Evolutionary conservation across 2,113 vertebrate species (phyloP), one percentile per base, ranked within the genome.

Genomic region (Ibidorhyncha struthersii): DNA sequence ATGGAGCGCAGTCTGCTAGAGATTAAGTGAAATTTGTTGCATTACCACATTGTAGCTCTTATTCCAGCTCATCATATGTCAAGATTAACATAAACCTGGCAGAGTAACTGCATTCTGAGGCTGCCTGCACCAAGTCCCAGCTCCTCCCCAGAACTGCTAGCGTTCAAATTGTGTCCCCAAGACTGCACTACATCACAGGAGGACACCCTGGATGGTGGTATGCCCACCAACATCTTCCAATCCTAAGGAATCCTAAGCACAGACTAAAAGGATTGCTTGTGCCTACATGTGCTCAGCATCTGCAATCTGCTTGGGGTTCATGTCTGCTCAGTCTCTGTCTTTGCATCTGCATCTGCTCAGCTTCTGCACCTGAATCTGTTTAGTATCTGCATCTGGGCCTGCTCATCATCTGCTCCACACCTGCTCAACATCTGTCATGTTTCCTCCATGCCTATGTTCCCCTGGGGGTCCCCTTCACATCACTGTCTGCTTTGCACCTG

Each of bases 1-100:
- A 94, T 82, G 89, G 92, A 90, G 76, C 27, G 56, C 83, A 90
- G 59, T 92, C 89, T 96, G 96, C 58, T 82, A 73, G 41, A 96
- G 89, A 94, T 96, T 72, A 90, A 94, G 80, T 73, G 80, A 94
- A 92, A 86, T 93, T 87, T 76, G 65, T 89, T 96, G 83, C 86
- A 80, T 90, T 93, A 95, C 86, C 83, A 94, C 74, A 87, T 19
- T 80, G 59, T 73, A 91, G 67, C 38, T 92, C 53, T 95, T 95
- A 95, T 82, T 97, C 89, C 93, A 97, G 32, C 86, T 93, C 94
- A 91, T 94, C 94, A 56, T 80, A 96, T 91, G 93, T 97, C 82
- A 97, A 96, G 83, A 95, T 73, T 88, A 96, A 90, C 93, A 93
- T 91, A 96, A 97, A 86, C 41, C 94, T 97, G 95, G 96, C 93